Percentiles rank a stretch among this genome's conserved stretches.
These are phyloP conservation scores for Parasteatoda lunata DNA, from an alignment of 2,888 invertebrate genomes.

Conservation along the genomic window DNA sequence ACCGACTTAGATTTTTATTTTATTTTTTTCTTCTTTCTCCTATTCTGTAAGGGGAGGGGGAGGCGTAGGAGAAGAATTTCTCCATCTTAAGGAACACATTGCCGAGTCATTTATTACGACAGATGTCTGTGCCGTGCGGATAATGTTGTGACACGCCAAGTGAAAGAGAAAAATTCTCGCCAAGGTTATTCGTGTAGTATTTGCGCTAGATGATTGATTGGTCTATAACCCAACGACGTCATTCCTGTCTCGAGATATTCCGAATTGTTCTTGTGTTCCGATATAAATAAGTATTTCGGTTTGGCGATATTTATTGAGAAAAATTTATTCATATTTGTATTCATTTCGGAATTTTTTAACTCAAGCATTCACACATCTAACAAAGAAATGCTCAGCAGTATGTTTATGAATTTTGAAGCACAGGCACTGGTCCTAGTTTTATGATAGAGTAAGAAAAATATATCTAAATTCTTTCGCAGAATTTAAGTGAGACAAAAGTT, in stretches of 20 bases:
- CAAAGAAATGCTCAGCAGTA: too few relatives aligned
- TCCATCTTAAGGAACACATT: slow-evolving; percentile 68
- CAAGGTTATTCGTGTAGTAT: slow-evolving; percentile 53
- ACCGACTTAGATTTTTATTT: slow-evolving; percentile 66
- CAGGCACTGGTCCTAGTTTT: too few relatives aligned
- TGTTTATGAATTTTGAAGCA: too few relatives aligned
- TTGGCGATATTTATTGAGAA: too few relatives aligned
- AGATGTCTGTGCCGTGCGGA: slow-evolving; percentile 66
- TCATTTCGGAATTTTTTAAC: too few relatives aligned
- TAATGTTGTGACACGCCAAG: slow-evolving; percentile 68
- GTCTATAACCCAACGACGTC: neutral
- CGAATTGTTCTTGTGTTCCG: neutral
- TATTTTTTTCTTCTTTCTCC: slow-evolving; percentile 44
- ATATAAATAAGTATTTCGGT: too few relatives aligned
- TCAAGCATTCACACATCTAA: too few relatives aligned
- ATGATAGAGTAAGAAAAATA: too few relatives aligned
- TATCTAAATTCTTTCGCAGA: too few relatives aligned
- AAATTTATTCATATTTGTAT: too few relatives aligned
- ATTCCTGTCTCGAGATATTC: neutral
- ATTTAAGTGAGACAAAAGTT: too few relatives aligned
- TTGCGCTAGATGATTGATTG: slow-evolving; percentile 56
- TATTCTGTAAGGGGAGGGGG: slow-evolving; percentile 16
- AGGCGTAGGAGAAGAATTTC: slow-evolving; percentile 43
- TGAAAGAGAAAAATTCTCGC: slow-evolving; percentile 64
- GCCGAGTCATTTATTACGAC: slow-evolving; percentile 68